phyloP scores from a whole-genome alignment of 1,140 invertebrate species.

The Drosophila bifasciata region DNA sequence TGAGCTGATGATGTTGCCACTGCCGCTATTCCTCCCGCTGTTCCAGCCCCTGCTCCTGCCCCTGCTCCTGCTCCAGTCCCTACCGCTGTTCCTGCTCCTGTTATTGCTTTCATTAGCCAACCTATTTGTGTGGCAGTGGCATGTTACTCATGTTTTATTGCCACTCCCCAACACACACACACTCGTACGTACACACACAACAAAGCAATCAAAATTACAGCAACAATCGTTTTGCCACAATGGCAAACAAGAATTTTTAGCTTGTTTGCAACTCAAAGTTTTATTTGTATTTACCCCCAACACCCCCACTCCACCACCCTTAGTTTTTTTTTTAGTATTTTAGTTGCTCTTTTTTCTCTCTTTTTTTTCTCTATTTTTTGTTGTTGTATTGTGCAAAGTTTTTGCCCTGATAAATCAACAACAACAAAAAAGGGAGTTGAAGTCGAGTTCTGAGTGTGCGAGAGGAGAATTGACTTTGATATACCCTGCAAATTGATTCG shows the following conservation, averaged over 20 bases:
- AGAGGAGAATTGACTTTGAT: constrained; percentile 29
- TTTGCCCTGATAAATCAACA: constrained; percentile 62
- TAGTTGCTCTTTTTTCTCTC: constrained; percentile 26
- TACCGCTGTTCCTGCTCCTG: constrained; percentile 4
- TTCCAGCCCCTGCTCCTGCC: not conserved
- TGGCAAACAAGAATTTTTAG: constrained; percentile 68
- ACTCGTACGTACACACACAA: constrained; percentile 46
- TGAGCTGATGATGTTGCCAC: constrained; percentile 37
- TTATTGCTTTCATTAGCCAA: constrained; percentile 54
- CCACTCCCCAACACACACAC: constrained; percentile 30
- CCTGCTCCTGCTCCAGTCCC: constrained; percentile 11
- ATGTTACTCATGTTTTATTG: constrained; percentile 52
- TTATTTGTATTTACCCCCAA: constrained; percentile 34
- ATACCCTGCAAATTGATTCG: constrained; percentile 12
- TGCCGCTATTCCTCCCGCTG: constrained; percentile 14
- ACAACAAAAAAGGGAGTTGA: constrained; percentile 20
- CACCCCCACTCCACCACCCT: too few species aligned
- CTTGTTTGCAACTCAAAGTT: constrained; percentile 74
- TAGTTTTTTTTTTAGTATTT: constrained; percentile 22
- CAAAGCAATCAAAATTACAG: constrained; percentile 74
- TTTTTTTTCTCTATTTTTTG: constrained; percentile 31
- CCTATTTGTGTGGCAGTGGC: constrained; percentile 28
- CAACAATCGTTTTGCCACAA: constrained; percentile 57
- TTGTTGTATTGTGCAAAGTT: constrained; percentile 55
- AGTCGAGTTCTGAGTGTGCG: too few species aligned